Conservation (phyloP, 2,797 vertebrate species). For the Lacerta viridis region DNA sequence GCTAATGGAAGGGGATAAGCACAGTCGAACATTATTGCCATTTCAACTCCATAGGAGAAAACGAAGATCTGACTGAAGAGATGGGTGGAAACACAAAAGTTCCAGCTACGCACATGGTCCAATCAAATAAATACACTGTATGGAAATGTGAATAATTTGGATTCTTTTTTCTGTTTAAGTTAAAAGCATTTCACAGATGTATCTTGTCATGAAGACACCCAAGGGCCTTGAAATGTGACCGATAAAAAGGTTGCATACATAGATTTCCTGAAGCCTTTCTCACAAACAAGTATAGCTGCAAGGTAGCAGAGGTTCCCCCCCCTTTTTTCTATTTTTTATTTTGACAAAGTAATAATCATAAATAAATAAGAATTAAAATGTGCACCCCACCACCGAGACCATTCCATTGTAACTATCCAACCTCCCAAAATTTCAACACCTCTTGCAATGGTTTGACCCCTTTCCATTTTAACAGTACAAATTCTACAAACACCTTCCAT, state of each 20-base stretch:
- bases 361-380: too few species aligned
- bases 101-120: slow-evolving; percentile 55
- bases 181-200: slow-evolving; percentile 57
- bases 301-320: too few species aligned
- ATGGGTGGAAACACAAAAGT: neutral
- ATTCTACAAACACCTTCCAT: too few species aligned
- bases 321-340: too few species aligned
- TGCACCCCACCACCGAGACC: too few species aligned
- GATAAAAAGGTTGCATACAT: neutral
- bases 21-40: slow-evolving; percentile 47
- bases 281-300: too few species aligned
- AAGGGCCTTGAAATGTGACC: slow-evolving; percentile 40
- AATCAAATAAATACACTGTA: slow-evolving; percentile 60
- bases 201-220: slow-evolving; percentile 63
- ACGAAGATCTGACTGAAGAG: slow-evolving; percentile 69
- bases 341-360: too few species aligned
- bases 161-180: slow-evolving; percentile 70
- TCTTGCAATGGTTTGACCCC: too few species aligned
- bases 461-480: too few species aligned
- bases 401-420: too few species aligned
- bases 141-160: slow-evolving; percentile 63
- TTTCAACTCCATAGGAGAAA: slow-evolving; percentile 67
- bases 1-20: slow-evolving; percentile 42
- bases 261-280: too few species aligned
- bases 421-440: too few species aligned